Evolutionary conservation across 35 echinoderm and acorn worm species (phyloP), one percentile per base, ranked within the genome.

Genomic region (Amphiura filiformis): DNA sequence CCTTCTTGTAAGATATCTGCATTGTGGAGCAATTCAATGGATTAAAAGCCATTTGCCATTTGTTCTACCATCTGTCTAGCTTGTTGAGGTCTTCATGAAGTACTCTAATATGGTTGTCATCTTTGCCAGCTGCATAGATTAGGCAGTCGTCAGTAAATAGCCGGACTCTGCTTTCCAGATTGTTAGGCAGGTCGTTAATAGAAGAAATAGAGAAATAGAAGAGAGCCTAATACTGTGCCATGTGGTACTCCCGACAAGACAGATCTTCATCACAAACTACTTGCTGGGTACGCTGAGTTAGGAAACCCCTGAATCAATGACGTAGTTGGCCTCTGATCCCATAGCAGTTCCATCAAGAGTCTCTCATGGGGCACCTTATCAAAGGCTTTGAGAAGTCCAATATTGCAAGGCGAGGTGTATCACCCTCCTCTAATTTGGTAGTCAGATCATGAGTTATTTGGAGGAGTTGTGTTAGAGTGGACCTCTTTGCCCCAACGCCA

Each of bases 221-320:
- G 37, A 13, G 80, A 38, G 7, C 80, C 80, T 28, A 39, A 15
- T 39, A 39, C 80, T 82, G 80, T 39, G 7, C 80, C 80, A 18
- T 82, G 80, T 39, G 36, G 80, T 13, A 82, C 80, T 4, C 80
- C 80, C 5, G 80, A 82, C 39, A 39, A 15, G 1, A 82, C 37
- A 12, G 2, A 26, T 11, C 31, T 42, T 42, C 44, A 26, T 83
- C 44, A 52, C 44, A 78, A 32, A 28, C 13, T 4, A 94, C 88
- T 42, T 91, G 76, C 40, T 94, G 88, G 5, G 57, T 94, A 28
- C 78, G 82, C 2, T 80, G 36, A 36, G 32, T 30, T 2, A 94
- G 61, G 70, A 90, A 90, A 39, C 36, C 34, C 23, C 23, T 37
- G 57, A 91, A 91, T 88, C 84, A 94, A 23, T 34, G 3, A 26